Evolutionary conservation across 2,113 vertebrate species (phyloP).

Genomic region (Apodemus sylvaticus): DNA sequence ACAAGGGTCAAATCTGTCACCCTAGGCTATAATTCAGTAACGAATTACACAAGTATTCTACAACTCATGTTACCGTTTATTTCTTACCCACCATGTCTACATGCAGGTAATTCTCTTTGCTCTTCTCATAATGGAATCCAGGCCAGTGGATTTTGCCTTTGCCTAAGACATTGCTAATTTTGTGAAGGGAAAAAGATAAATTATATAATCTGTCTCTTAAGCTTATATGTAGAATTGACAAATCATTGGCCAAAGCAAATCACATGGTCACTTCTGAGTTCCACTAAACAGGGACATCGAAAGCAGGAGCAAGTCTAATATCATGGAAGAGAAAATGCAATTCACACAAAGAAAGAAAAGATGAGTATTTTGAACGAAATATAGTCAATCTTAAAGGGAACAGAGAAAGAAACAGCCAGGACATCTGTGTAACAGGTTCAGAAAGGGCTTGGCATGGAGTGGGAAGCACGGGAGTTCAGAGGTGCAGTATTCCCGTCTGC

Average conservation of each 20-base stretch:
- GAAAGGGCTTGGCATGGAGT: background rate
- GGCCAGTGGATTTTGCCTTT: background rate
- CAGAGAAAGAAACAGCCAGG: background rate
- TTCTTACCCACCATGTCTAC: background rate
- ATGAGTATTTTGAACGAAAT: background rate
- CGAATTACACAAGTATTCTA: background rate
- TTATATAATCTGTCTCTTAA: background rate
- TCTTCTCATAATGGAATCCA: background rate
- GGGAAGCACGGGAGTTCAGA: background rate
- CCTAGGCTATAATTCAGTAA: background rate
- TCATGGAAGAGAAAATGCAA: background rate
- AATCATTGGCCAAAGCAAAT: background rate
- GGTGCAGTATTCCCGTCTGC: too few relatives aligned
- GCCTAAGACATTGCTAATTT: background rate
- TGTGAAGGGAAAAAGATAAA: background rate
- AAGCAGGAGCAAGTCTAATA: background rate
- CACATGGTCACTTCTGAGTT: conserved; percentile 13
- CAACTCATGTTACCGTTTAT: background rate
- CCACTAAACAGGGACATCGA: background rate
- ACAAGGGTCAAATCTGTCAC: background rate
- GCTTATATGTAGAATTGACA: background rate
- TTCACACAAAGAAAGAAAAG: background rate
- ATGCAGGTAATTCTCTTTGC: background rate
- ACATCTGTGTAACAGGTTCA: background rate
- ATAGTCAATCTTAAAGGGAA: background rate